Conservation (phyloP, 2,888 invertebrate species). For the Amiota mariae region DNA sequence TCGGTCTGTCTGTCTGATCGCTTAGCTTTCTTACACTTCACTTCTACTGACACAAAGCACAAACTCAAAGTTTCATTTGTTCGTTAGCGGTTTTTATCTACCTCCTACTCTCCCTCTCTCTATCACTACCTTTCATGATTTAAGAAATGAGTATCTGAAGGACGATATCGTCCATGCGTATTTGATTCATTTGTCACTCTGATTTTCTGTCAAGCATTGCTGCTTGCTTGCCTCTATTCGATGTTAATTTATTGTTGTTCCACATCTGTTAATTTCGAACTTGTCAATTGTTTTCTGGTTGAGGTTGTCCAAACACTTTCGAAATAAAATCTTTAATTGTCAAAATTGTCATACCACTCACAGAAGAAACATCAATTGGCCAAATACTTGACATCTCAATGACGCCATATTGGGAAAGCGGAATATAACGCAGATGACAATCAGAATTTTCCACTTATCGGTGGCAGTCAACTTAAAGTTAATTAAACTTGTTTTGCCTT, state of each 20-base stretch:
- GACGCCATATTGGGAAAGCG: conserved; percentile 32
- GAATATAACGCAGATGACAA: conserved; percentile 48
- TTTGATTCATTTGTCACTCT: not conserved
- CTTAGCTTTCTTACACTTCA: not conserved
- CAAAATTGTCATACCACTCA: conserved; percentile 5
- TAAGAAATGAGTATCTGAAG: conserved; percentile 22
- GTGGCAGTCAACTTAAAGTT: conserved; percentile 25
- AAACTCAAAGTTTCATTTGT: not conserved
- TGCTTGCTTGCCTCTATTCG: not conserved
- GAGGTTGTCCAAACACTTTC: not conserved
- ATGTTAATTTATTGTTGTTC: conserved; percentile 20
- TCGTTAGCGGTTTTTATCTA: conserved; percentile 2
- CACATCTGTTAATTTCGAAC: conserved; percentile 20
- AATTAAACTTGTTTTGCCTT: not conserved
- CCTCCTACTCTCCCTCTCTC: not conserved
- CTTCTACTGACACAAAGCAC: conserved; percentile 5
- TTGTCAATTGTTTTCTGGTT: not conserved
- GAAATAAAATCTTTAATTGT: conserved; percentile 20
- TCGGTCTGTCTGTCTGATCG: conserved; percentile 60
- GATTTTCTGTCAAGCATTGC: not conserved
- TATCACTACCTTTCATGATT: not conserved
- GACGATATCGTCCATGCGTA: not conserved
- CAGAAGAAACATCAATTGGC: too few species aligned
- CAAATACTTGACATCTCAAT: too few species aligned
- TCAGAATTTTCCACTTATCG: conserved; percentile 11